Percentiles rank a stretch among this genome's conserved stretches.
Evolutionary conservation across 2,888 invertebrate genomes (phyloP).

Genomic region (Flexamia atlantica): DNA sequence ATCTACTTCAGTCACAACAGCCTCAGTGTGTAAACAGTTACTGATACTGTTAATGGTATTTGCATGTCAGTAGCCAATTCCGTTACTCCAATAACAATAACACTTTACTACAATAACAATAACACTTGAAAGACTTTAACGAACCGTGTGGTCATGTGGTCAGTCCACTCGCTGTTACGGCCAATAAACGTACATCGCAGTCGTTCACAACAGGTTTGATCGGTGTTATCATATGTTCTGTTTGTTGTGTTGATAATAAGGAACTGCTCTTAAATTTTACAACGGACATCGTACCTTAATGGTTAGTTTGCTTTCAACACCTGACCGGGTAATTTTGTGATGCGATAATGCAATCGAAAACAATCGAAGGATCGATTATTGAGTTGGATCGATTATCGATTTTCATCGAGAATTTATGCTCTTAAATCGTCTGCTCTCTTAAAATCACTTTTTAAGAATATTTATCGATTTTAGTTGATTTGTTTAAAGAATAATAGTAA

Average conservation of each 20-base stretch:
- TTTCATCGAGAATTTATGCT: no score
- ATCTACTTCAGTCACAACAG: no score
- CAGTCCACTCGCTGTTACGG: not conserved
- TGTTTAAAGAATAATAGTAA: no score
- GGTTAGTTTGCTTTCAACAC: not conserved
- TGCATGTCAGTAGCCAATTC: no score
- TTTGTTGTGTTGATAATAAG: constrained; percentile 6
- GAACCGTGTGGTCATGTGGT: not conserved
- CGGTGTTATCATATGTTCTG: constrained; percentile 20
- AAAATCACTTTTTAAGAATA: no score
- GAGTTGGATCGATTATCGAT: no score
- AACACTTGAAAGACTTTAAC: not conserved
- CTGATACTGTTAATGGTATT: no score
- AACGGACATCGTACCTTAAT: not conserved
- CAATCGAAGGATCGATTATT: no score
- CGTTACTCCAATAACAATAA: not conserved
- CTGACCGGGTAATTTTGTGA: not conserved
- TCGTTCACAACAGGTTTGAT: constrained; percentile 16
- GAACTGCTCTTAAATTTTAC: not conserved
- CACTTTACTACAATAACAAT: not conserved
- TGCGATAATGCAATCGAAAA: no score
- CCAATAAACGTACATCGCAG: not conserved
- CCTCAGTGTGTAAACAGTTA: no score
- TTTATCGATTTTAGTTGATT: no score
- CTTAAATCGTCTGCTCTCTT: no score